Evolutionary conservation across 2,113 vertebrate species (phyloP).

Genomic region (Procavia capensis): DNA sequence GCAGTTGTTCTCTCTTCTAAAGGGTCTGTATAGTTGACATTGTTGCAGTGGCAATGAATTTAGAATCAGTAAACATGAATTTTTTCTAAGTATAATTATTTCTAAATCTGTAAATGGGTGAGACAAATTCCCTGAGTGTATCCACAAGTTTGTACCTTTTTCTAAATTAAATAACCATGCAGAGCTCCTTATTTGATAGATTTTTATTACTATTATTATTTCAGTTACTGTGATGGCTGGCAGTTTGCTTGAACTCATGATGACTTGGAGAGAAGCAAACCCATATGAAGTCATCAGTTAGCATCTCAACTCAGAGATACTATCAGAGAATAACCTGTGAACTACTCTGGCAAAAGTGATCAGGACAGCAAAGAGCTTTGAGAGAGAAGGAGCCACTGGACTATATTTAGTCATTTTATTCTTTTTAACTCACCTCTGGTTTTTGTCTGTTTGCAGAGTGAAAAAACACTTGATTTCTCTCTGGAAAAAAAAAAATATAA

Average conservation of each 20-base stretch:
- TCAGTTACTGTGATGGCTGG: not conserved
- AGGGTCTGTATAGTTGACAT: too few species aligned
- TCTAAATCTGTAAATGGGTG: not conserved
- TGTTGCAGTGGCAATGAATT: not conserved
- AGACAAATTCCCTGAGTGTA: not conserved
- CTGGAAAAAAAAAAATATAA: not conserved
- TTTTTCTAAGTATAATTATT: not conserved
- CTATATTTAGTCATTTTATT: not conserved
- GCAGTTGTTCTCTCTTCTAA: too few species aligned
- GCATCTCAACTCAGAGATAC: not conserved
- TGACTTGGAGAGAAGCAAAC: not conserved
- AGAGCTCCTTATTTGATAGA: not conserved
- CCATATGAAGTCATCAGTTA: not conserved
- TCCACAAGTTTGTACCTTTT: not conserved
- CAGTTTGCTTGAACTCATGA: not conserved
- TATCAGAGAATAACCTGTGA: not conserved
- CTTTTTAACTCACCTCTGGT: not conserved
- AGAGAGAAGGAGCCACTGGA: not conserved
- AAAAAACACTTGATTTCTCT: not conserved
- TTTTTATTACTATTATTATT: too few species aligned
- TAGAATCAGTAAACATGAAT: not conserved
- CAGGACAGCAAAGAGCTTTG: not conserved
- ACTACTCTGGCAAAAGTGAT: not conserved
- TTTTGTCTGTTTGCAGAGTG: not conserved
- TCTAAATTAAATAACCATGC: not conserved